A percentile compares a stretch with the other conserved stretches of the same genome.
Evolutionary conservation across 2,797 vertebrate species (phyloP).

Genomic region (Xiphophorus birchmanni): DNA sequence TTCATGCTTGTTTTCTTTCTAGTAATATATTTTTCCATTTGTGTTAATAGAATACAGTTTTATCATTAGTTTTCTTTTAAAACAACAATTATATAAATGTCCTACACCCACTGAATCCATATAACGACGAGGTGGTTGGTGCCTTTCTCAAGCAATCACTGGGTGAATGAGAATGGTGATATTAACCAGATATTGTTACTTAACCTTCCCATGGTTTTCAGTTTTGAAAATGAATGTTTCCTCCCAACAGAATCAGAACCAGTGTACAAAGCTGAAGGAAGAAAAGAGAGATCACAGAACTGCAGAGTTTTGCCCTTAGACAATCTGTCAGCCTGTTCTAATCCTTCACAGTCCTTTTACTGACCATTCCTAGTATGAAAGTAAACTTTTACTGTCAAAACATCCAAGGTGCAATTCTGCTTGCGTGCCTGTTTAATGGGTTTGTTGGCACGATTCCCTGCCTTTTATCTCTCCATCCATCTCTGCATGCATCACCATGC

Average conservation of each 20-base stretch:
- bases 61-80: not conserved
- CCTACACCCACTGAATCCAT: not conserved
- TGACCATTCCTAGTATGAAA: not conserved
- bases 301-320: not conserved
- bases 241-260: not conserved
- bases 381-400: not conserved
- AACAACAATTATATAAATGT: not conserved
- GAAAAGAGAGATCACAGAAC: not conserved
- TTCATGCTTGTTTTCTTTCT: no score
- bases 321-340: not conserved
- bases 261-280: not conserved
- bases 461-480: conserved; percentile 42
- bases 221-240: not conserved
- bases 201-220: not conserved
- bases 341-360: not conserved
- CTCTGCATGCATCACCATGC: conserved; percentile 49
- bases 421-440: conserved; percentile 16
- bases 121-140: not conserved
- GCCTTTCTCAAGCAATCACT: not conserved
- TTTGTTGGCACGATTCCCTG: conserved; percentile 39
- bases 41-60: not conserved
- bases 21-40: no score
- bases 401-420: not conserved
- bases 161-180: not conserved
- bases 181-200: not conserved